Evolutionary conservation across 2,113 vertebrate species (phyloP).

Genomic region (Podarcis muralis): DNA sequence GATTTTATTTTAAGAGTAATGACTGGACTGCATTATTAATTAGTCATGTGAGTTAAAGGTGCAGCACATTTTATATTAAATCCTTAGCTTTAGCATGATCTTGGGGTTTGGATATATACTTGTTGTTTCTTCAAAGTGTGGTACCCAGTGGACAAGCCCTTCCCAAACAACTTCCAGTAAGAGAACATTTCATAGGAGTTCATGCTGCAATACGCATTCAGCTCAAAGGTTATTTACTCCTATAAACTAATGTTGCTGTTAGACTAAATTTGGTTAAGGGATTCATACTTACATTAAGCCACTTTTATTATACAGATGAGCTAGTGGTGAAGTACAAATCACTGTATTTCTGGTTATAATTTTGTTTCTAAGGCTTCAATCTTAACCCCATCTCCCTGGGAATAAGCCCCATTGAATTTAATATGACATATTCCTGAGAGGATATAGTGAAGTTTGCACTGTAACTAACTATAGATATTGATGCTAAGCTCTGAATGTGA

Average conservation of each 20-base stretch:
- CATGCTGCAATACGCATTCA: background rate
- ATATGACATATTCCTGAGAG: too few species aligned
- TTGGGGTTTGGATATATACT: background rate
- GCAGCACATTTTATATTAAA: background rate
- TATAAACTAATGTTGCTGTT: background rate
- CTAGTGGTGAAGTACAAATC: constrained; percentile 31
- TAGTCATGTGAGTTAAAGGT: background rate
- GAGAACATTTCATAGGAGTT: background rate
- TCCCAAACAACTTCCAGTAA: background rate
- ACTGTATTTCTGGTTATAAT: constrained; percentile 29
- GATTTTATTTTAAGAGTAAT: background rate
- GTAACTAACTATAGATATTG: constrained; percentile 26
- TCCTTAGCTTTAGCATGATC: background rate
- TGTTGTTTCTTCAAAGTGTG: background rate
- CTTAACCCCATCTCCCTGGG: too few species aligned
- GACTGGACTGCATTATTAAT: background rate
- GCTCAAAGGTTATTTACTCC: background rate
- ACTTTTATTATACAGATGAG: background rate
- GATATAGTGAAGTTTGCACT: background rate
- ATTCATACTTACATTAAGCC: background rate
- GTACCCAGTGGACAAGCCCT: background rate
- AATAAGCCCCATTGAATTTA: too few species aligned
- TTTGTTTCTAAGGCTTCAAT: constrained; percentile 19
- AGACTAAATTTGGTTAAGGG: background rate
- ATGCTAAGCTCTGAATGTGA: constrained; percentile 28